A percentile compares a stretch with the other conserved stretches of the same genome.
Conservation (phyloP, 2,888 invertebrate species). For the Spisula solida region DNA sequence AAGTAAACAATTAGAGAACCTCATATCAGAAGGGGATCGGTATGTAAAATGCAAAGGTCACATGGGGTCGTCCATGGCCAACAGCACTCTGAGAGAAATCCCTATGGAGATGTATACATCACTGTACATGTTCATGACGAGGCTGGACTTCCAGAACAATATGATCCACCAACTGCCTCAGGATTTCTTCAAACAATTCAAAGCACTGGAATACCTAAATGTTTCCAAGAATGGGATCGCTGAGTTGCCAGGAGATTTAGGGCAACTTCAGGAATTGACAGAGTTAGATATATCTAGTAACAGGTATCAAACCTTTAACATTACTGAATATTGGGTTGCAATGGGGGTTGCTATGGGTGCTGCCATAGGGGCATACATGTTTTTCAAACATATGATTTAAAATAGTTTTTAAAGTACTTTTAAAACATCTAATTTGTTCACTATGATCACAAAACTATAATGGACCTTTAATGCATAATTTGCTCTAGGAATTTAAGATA, state of each 20-base stretch:
- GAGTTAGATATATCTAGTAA: conserved; percentile 75
- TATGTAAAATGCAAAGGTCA: conserved; percentile 75
- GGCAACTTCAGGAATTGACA: conserved; percentile 39
- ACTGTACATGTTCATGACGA: conserved; percentile 69
- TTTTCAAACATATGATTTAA: background rate
- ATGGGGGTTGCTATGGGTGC: too few species aligned
- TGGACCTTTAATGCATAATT: background rate
- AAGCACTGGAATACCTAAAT: conserved; percentile 68
- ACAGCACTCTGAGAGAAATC: conserved; percentile 60
- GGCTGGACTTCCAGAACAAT: conserved; percentile 77
- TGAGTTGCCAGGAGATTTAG: conserved; percentile 65
- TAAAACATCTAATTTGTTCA: too few species aligned
- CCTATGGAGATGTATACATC: conserved; percentile 59
- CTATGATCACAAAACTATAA: background rate
- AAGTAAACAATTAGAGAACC: conserved; percentile 30
- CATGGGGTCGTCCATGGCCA: conserved; percentile 65
- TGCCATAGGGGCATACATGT: too few species aligned
- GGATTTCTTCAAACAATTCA: conserved; percentile 65
- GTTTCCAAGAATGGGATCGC: conserved; percentile 75
- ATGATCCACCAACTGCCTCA: conserved; percentile 70
- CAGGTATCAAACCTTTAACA: background rate
- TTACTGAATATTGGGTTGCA: too few species aligned
- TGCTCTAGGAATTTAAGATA: background rate
- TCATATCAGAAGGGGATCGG: conserved; percentile 45
- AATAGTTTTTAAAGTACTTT: too few species aligned